Evolutionary conservation across 2,797 vertebrate genomes (phyloP).

Genomic region (Tachyglossus aculeatus): DNA sequence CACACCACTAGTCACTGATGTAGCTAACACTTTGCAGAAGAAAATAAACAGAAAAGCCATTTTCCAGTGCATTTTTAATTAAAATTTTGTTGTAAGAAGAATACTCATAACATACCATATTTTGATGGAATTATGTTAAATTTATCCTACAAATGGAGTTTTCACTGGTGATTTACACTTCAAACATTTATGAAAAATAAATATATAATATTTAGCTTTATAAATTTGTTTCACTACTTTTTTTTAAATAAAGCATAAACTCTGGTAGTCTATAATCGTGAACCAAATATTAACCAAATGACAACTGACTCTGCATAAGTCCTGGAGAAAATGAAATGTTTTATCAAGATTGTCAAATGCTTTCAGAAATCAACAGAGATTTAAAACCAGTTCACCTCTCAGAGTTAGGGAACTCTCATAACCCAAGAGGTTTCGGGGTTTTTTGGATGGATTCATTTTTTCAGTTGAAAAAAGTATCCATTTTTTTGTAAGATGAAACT

Average conservation of each 20-base stretch:
- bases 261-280: constrained; percentile 51
- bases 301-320: constrained; percentile 46
- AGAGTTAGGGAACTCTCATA: constrained; percentile 43
- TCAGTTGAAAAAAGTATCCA: constrained; percentile 14
- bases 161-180: constrained; percentile 67
- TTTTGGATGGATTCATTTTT: no score
- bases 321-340: constrained; percentile 58
- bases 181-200: constrained; percentile 80
- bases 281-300: constrained; percentile 48
- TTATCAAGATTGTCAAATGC: constrained; percentile 39
- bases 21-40: no score
- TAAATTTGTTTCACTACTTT: constrained; percentile 62
- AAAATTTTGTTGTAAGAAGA: constrained; percentile 67
- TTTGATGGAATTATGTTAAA: constrained; percentile 67
- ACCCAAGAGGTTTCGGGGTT: constrained; percentile 50
- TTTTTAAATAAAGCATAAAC: constrained; percentile 61
- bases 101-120: constrained; percentile 65
- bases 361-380: constrained; percentile 54
- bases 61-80: constrained; percentile 74
- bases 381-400: constrained; percentile 54
- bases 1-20: no score
- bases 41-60: constrained; percentile 9
- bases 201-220: constrained; percentile 76
- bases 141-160: constrained; percentile 71
- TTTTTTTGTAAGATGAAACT: constrained; percentile 57